phyloP scores from a whole-genome alignment of 2,113 vertebrate species.

The Tachuris rubrigastra region DNA sequence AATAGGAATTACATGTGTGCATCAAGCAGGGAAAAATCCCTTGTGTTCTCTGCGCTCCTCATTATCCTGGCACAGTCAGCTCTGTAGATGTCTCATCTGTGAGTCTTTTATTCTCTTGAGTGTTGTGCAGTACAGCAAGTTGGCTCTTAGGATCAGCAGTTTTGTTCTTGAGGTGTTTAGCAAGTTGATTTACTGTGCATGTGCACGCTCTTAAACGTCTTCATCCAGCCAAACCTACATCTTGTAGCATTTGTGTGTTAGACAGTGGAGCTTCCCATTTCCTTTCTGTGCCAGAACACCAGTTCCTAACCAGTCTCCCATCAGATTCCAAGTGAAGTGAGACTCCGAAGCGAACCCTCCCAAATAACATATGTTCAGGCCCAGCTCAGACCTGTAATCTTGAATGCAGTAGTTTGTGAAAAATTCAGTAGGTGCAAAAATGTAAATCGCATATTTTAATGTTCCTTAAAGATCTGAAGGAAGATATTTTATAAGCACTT shows the following conservation, averaged over 20 bases:
- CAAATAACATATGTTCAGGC: neutral
- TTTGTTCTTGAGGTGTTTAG: conserved; percentile 48
- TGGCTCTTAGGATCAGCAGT: conserved; percentile 42
- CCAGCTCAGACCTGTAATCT: neutral
- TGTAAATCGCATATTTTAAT: neutral
- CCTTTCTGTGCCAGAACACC: neutral
- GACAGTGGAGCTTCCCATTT: neutral
- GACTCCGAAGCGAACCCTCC: neutral
- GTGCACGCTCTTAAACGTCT: neutral
- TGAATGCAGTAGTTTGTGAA: neutral
- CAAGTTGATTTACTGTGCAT: neutral
- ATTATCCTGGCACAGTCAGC: conserved; percentile 11
- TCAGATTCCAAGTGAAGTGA: neutral
- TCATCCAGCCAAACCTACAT: neutral
- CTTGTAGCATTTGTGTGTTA: neutral
- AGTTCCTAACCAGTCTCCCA: neutral
- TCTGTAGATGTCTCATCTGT: conserved; percentile 22
- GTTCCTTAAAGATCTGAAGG: neutral
- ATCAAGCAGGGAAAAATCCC: conserved; percentile 13
- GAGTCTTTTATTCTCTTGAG: conserved; percentile 43
- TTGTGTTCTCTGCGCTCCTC: neutral
- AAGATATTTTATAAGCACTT: neutral
- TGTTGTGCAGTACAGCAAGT: neutral
- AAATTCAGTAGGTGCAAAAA: neutral
- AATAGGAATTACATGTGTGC: conserved; percentile 19